Conservation (phyloP, 2,888 invertebrate genomes). For the Brachyopa scutellaris region DNA sequence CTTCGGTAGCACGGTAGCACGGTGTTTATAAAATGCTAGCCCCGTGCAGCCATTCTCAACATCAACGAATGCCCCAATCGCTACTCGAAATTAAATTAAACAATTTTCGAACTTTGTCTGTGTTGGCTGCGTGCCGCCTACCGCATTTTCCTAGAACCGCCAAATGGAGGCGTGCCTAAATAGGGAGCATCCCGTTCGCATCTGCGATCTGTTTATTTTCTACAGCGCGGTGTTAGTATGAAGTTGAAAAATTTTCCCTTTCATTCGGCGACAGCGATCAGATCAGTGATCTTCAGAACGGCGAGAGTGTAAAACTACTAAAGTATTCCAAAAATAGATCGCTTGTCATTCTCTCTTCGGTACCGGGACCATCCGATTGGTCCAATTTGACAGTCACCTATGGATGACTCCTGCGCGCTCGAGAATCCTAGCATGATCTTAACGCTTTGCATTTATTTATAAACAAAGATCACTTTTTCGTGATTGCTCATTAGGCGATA, state of each 20-base stretch:
- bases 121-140: not conserved
- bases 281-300: conserved; percentile 33
- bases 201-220: conserved; percentile 13
- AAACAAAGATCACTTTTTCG: conserved; percentile 68
- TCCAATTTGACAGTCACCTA: conserved; percentile 1
- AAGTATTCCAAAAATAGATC: conserved; percentile 63
- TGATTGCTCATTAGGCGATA: conserved; percentile 65
- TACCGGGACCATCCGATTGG: conserved; percentile 46
- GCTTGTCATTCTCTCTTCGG: conserved; percentile 35
- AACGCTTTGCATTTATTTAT: conserved; percentile 65
- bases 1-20: conserved; percentile 16
- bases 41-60: conserved; percentile 59
- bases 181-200: conserved; percentile 25
- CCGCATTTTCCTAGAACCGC: conserved; percentile 1
- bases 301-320: conserved; percentile 5
- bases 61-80: conserved; percentile 49
- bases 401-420: conserved; percentile 56
- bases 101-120: conserved; percentile 41
- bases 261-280: conserved; percentile 27
- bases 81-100: conserved; percentile 45
- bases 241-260: conserved; percentile 37
- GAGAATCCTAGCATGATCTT: conserved; percentile 30
- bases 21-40: conserved; percentile 50
- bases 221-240: not conserved
- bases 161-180: conserved; percentile 38